Conservation (phyloP, 2,888 invertebrate species). For the Nemapogon koenigi region DNA sequence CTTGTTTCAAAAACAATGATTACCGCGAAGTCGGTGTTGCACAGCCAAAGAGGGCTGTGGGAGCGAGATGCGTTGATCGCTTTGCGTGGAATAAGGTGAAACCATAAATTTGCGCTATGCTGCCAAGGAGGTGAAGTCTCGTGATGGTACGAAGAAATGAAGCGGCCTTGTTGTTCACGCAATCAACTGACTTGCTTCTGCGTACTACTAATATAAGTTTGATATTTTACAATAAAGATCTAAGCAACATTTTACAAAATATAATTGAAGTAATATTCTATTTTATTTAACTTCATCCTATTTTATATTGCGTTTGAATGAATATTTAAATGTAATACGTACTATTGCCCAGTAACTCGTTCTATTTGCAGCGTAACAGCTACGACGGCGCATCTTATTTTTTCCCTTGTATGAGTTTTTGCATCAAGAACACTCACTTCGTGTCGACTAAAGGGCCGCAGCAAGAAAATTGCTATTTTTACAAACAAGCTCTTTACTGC, state of each 20-base stretch:
- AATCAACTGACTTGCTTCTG: no score
- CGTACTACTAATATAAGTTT: no score
- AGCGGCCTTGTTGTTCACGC: no score
- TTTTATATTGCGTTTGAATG: no score
- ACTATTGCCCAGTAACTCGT: no score
- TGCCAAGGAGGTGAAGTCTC: conserved; percentile 15
- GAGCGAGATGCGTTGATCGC: conserved; percentile 50
- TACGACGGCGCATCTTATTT: conserved; percentile 22
- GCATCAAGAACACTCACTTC: conserved; percentile 30
- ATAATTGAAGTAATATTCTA: no score
- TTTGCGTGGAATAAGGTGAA: conserved; percentile 55
- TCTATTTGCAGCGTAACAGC: no score
- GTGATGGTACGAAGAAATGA: background rate
- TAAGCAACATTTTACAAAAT: no score
- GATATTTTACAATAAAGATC: no score
- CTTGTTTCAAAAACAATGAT: conserved; percentile 55
- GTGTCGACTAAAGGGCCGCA: conserved; percentile 35
- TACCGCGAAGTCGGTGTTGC: conserved; percentile 36
- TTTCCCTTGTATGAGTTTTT: conserved; percentile 32
- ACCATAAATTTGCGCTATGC: conserved; percentile 52
- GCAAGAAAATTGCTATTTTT: conserved; percentile 46
- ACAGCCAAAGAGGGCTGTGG: conserved; percentile 32
- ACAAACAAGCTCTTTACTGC: conserved; percentile 39
- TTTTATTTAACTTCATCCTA: no score
- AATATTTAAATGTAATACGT: no score